Evolutionary conservation across 2,797 vertebrate genomes (phyloP), one percentile per base, ranked within the genome.

Genomic region (Trachops cirrhosus): DNA sequence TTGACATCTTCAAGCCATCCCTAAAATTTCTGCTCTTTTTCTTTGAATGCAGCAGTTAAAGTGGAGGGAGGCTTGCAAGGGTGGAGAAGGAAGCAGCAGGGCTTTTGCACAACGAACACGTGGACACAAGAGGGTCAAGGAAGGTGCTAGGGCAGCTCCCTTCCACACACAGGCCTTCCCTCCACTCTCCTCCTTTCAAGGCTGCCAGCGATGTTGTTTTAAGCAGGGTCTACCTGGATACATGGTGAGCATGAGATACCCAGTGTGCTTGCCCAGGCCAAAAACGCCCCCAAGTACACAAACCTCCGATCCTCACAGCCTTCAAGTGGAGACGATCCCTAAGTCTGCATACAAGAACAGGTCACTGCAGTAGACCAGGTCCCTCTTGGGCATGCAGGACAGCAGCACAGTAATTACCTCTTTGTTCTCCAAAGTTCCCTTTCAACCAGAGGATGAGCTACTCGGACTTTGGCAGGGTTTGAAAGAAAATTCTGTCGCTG

Each of bases 401-500:
- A 85, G 39, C 39, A 32, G 9, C 5, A 34, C 39, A n/a, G 39
- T 15, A 24, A 16, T 67, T 57, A 44, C 48, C 75, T 86, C 86
- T 77, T 80, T 54, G 75, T 74, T 93, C 86, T 59, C 74, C 9
- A 5, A 82, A 91, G 52, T 32, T 44, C n/a, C 10, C 46, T 68
- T 87, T 91, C 37, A 77, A 77, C 86, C 39, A 41, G 8, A 89
- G 52, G 48, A 77, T 19, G 71, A 54, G 70, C 50, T 59, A 5
- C 48, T 96, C 79, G 79, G 46, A 71, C 64, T 79, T 77, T 46
- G 52, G 80, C 37, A 15, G 22, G 54, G 77, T 71, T 79, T 84
- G 64, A 83, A 95, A 68, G 78, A 77, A 85, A 94, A 89, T 26
- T n/a, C 88, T 89, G 75, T 70, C 8, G 67, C 83, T 62, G 41